These are phyloP conservation scores for Pangasius macronema DNA, from an alignment of 2,797 vertebrate genomes.

Conservation along the genomic window DNA sequence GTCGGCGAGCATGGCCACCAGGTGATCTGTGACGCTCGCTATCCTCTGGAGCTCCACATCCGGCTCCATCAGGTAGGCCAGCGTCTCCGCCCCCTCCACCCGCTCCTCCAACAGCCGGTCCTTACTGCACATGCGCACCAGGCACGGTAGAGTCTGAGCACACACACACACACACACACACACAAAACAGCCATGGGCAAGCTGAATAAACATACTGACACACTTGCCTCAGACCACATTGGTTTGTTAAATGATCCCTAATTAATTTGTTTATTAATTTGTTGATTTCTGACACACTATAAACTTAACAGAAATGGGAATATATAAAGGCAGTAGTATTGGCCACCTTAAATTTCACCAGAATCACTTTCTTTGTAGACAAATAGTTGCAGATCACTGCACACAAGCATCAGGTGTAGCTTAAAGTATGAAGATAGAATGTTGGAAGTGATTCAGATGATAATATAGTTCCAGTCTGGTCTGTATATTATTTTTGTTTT, in stretches of 20 bases:
- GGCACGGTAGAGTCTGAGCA: constrained; percentile 88
- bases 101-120: constrained; percentile 93
- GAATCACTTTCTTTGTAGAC: neutral
- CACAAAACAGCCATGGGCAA: neutral
- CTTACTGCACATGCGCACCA: constrained; percentile 98
- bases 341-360: neutral
- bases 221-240: neutral
- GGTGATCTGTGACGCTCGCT: constrained; percentile 97
- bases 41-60: constrained; percentile 96
- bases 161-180: too few species aligned
- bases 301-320: neutral
- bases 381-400: too few species aligned
- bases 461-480: neutral
- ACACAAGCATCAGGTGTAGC: neutral
- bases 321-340: neutral
- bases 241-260: neutral
- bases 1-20: constrained; percentile 95
- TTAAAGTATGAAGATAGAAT: neutral
- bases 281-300: neutral
- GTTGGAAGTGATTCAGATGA: neutral
- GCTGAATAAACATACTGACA: neutral
- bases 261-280: neutral
- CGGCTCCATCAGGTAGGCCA: constrained; percentile 96
- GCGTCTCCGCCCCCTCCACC: constrained; percentile 95
- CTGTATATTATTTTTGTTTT: neutral